Conservation (phyloP, 1,140 invertebrate species). For the Trinorchestia longiramus region DNA sequence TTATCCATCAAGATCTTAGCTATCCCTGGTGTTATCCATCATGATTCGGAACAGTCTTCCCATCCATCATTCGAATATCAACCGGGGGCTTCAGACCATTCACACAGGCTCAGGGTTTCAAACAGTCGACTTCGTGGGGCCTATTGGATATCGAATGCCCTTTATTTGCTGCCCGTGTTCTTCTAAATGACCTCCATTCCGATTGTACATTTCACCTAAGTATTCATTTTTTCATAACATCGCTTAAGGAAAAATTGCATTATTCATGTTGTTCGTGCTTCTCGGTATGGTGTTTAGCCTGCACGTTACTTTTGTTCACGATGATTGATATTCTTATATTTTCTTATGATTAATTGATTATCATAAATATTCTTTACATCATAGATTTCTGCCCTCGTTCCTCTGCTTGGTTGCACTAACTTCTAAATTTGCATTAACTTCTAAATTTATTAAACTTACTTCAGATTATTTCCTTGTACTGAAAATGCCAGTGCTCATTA, state of each 20-base stretch:
- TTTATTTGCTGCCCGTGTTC: not conserved
- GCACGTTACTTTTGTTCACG: too few species aligned
- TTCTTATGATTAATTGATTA: too few species aligned
- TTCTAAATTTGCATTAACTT: too few species aligned
- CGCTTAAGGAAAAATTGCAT: not conserved
- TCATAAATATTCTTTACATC: too few species aligned
- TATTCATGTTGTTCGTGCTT: too few species aligned
- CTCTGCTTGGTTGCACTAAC: too few species aligned
- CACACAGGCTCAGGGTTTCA: not conserved
- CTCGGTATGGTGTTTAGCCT: too few species aligned
- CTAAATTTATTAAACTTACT: too few species aligned
- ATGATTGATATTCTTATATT: too few species aligned
- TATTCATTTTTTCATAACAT: not conserved
- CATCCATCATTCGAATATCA: conserved; percentile 43
- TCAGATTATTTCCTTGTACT: too few species aligned
- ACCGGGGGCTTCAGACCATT: conserved; percentile 32
- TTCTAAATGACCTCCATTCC: not conserved
- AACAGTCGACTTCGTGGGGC: not conserved
- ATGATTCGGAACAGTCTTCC: conserved; percentile 40
- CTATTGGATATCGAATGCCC: conserved; percentile 24
- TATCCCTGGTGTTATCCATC: conserved; percentile 54
- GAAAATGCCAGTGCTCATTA: too few species aligned
- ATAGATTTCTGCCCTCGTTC: too few species aligned
- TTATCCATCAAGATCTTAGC: conserved; percentile 55
- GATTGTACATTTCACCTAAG: not conserved